These are phyloP conservation scores for Bilobella aurantiaca DNA, from an alignment of 1,140 invertebrate genomes.

Conservation along the genomic window DNA sequence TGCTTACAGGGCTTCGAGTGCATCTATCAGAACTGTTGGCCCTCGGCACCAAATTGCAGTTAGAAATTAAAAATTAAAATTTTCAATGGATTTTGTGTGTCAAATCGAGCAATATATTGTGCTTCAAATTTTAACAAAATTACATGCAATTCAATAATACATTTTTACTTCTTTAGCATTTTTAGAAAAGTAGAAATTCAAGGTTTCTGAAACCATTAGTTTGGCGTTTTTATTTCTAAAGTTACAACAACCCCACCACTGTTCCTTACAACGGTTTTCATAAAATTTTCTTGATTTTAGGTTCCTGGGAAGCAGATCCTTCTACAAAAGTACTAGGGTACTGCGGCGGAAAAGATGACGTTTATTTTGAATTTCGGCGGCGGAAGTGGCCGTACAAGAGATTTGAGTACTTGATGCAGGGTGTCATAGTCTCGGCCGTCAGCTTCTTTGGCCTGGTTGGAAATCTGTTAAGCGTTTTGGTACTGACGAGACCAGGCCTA, in stretches of 20 bases:
- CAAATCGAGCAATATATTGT: too few relatives aligned
- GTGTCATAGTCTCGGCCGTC: conserved; percentile 69
- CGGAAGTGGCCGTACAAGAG: background rate
- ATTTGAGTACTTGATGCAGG: conserved; percentile 62
- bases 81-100: too few relatives aligned
- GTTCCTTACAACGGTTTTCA: too few relatives aligned
- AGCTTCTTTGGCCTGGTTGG: conserved; percentile 73
- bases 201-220: background rate
- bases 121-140: background rate
- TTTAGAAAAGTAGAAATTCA: background rate
- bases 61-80: background rate
- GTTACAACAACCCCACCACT: too few relatives aligned
- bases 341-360: background rate
- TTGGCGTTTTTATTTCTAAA: too few relatives aligned
- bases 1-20: background rate
- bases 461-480: conserved; percentile 81
- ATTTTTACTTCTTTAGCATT: background rate
- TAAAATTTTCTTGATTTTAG: background rate
- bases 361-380: background rate
- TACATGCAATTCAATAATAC: background rate
- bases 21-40: background rate
- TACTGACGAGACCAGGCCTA: conserved; percentile 81
- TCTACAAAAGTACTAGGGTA: background rate
- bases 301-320: background rate
- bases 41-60: background rate